Percentiles rank a stretch among this genome's conserved stretches.
Evolutionary conservation across 2,797 vertebrate genomes (phyloP).

Genomic region (Thamnophis elegans): DNA sequence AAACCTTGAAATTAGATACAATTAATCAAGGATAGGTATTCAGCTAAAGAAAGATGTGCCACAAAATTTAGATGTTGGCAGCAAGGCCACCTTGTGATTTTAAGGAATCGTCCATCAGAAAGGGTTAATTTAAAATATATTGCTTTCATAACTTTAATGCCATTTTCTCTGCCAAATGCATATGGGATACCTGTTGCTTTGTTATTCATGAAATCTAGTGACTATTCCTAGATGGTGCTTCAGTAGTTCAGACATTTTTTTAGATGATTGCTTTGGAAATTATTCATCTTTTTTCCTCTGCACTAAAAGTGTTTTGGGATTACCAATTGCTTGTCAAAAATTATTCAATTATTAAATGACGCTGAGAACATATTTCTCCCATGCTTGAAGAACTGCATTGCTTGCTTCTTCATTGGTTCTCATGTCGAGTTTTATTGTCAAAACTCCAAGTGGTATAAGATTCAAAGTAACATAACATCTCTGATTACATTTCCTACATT

Average conservation of each 20-base stretch:
- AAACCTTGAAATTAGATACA: neutral
- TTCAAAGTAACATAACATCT: neutral
- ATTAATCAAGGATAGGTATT: slow-evolving; percentile 30
- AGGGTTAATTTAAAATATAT: neutral
- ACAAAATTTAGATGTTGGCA: neutral
- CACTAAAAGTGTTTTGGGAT: neutral
- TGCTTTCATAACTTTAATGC: neutral
- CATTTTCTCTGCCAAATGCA: neutral
- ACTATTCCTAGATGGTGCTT: neutral
- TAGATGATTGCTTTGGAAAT: neutral
- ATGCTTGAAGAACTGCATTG: neutral
- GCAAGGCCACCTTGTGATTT: fast-evolving
- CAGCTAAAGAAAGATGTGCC: slow-evolving; percentile 7
- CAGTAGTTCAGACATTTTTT: neutral
- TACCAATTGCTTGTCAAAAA: neutral
- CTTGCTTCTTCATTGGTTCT: neutral
- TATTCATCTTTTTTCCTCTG: neutral
- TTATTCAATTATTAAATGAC: neutral
- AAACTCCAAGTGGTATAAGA: neutral
- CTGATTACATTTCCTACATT: neutral
- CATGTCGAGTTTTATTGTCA: neutral
- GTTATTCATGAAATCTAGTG: neutral
- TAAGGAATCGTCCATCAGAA: fast-evolving
- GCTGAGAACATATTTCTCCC: neutral
- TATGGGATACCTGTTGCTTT: neutral